phyloP scores from a whole-genome alignment of 2,113 vertebrate species.

The Chiloscyllium plagiosum region DNA sequence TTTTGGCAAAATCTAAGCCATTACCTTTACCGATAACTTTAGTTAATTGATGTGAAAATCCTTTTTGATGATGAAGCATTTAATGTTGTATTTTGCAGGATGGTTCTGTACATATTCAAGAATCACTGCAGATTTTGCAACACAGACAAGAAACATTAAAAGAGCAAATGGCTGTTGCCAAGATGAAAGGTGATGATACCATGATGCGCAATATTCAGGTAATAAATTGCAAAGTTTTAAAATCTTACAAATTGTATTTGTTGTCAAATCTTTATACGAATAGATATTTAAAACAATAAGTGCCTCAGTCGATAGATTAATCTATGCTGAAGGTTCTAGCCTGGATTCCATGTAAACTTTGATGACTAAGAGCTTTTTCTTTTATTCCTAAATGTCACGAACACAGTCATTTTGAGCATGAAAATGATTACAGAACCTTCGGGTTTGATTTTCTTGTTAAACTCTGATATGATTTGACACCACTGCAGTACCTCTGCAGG shows the following conservation, averaged over 20 bases:
- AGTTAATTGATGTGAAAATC: background rate
- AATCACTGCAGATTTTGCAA: conserved; percentile 76
- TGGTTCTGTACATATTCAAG: conserved; percentile 85
- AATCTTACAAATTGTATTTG: background rate
- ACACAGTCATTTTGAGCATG: conserved; percentile 17
- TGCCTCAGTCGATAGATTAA: background rate
- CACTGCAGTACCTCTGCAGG: background rate
- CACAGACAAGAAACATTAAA: conserved; percentile 73
- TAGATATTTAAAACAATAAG: background rate
- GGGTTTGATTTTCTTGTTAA: background rate
- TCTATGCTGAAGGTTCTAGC: background rate
- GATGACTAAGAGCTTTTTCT: background rate
- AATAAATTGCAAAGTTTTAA: conserved; percentile 39
- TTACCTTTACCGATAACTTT: background rate
- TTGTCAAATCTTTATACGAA: background rate
- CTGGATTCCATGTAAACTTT: background rate
- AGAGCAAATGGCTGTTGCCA: conserved; percentile 73
- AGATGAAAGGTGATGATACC: conserved; percentile 80
- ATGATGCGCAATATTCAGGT: conserved; percentile 81
- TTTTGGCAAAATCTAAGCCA: background rate
- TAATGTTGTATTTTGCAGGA: conserved; percentile 58
- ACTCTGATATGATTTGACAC: background rate
- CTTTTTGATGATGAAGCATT: background rate
- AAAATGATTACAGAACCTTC: conserved; percentile 26
- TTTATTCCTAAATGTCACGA: conserved; percentile 23